phyloP scores from a whole-genome alignment of 2,113 vertebrate species.

The Melanotaenia duboulayi region DNA sequence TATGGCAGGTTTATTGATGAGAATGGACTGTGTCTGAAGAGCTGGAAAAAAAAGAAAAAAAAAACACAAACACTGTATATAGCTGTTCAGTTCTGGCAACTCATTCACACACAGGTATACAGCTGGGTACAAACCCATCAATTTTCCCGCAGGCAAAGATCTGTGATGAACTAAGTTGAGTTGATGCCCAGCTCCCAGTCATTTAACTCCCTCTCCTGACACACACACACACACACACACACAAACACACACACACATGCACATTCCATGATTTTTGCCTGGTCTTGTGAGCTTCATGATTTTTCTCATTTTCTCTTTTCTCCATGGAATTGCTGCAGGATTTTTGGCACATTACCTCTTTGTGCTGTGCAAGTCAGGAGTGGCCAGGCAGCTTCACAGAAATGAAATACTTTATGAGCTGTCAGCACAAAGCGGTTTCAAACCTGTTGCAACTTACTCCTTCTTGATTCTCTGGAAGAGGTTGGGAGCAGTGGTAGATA shows the following conservation, averaged over 20 bases:
- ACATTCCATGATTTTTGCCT: slow-evolving; percentile 30
- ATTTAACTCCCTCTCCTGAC: slow-evolving; percentile 16
- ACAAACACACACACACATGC: neutral
- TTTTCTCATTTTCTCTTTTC: slow-evolving; percentile 27
- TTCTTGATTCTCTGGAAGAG: slow-evolving; percentile 20
- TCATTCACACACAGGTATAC: slow-evolving; percentile 32
- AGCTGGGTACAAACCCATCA: slow-evolving; percentile 74
- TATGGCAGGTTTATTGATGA: slow-evolving; percentile 55
- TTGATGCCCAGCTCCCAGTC: slow-evolving; percentile 30
- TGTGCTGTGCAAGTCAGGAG: slow-evolving; percentile 54
- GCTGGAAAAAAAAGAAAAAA: slow-evolving; percentile 41
- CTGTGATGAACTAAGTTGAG: slow-evolving; percentile 40
- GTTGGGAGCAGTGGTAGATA: slow-evolving; percentile 46
- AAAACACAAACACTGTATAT: slow-evolving; percentile 52
- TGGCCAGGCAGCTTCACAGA: slow-evolving; percentile 55
- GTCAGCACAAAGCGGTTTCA: slow-evolving; percentile 61
- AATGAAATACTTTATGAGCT: slow-evolving; percentile 41
- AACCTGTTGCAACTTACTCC: slow-evolving; percentile 68
- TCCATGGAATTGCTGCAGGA: slow-evolving; percentile 32
- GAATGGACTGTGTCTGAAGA: slow-evolving; percentile 49
- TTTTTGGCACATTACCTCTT: slow-evolving; percentile 52
- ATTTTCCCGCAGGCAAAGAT: slow-evolving; percentile 60
- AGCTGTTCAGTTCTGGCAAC: slow-evolving; percentile 52
- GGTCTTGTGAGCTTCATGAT: slow-evolving; percentile 53
- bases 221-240: neutral